These are phyloP conservation scores for Drosophila sp. DNA, from an alignment of 1,140 invertebrate genomes.

Conservation along the genomic window DNA sequence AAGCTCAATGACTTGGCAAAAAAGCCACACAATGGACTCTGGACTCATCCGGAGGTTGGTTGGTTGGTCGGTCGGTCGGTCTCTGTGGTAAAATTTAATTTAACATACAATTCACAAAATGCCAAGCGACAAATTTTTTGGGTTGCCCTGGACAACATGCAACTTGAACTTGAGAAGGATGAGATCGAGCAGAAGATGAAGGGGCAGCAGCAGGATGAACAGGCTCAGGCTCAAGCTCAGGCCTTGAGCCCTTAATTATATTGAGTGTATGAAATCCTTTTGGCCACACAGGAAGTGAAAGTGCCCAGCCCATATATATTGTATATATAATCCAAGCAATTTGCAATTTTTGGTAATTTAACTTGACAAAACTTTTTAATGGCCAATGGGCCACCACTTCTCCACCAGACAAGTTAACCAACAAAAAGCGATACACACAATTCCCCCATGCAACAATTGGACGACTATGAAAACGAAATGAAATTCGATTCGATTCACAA, in stretches of 20 bases:
- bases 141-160: constrained; percentile 65
- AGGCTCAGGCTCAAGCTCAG: constrained; percentile 50
- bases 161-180: constrained; percentile 39
- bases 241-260: constrained; percentile 79
- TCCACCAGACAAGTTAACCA: constrained; percentile 8
- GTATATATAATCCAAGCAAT: constrained; percentile 78
- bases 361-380: constrained; percentile 82
- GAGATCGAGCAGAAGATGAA: background rate
- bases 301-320: constrained; percentile 60
- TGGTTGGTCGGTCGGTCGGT: constrained; percentile 41
- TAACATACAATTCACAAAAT: constrained; percentile 76
- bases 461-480: constrained; percentile 53
- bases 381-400: constrained; percentile 45
- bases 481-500: constrained; percentile 68
- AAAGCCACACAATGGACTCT: constrained; percentile 6
- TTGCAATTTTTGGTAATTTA: constrained; percentile 82
- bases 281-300: constrained; percentile 80
- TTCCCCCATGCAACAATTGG: constrained; percentile 25
- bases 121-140: constrained; percentile 64
- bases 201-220: background rate
- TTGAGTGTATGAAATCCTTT: constrained; percentile 81
- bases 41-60: constrained; percentile 2
- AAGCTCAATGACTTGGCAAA: constrained; percentile 64
- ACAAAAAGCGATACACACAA: constrained; percentile 3
- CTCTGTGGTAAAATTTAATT: constrained; percentile 81